Evolutionary conservation across 37 sponge, comb jelly and placozoan genomes (phyloP), one percentile per base, ranked within the genome.

Genomic region (Cliona cf. orientalis): DNA sequence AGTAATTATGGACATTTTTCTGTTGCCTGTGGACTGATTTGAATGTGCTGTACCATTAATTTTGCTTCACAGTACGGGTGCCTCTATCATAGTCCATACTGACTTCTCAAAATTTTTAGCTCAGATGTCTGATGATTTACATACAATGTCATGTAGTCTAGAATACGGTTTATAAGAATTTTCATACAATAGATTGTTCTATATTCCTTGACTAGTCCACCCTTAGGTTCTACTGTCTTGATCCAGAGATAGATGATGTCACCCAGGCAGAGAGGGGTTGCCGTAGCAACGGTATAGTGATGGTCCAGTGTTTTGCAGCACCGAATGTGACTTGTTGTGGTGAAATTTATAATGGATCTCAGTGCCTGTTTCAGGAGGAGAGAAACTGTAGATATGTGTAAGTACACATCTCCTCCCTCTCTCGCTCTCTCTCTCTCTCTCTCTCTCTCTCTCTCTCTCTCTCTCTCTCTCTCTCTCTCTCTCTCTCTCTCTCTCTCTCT

Each of bases 181-280:
- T n/a, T n/a, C n/a, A n/a, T n/a, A n/a, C n/a, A n/a, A n/a, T n/a
- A n/a, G n/a, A n/a, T n/a, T n/a, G n/a, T n/a, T n/a, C n/a, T n/a
- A n/a, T n/a, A n/a, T 28, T 75, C 75, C 85, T 75, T 74, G 31
- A 62, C 74, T 1, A 22, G 37, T 29, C 25, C 3, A 9, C 53
- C 53, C 53, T 49, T 41, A 92, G 92, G 44, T 92, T 55, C 58
- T 92, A 84, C 80, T 92, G 92, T 79, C 49, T 44, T 29, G 17
- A 46, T 0, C 88, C 88, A 11, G 14, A 7, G 5, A 62, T 92
- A 25, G 88, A 92, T 49, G 0, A 61, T 0, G 9, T 49, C 39
- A 75, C 85, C 5, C 92, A 92, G 72, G 17, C 85, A 14, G 76
- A 42, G 33, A 36, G 22, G 26, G 85, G 81, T 34, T 92, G 92